These are phyloP conservation scores for Leiothrix lutea DNA, from an alignment of 2,113 vertebrate species.

Conservation along the genomic window DNA sequence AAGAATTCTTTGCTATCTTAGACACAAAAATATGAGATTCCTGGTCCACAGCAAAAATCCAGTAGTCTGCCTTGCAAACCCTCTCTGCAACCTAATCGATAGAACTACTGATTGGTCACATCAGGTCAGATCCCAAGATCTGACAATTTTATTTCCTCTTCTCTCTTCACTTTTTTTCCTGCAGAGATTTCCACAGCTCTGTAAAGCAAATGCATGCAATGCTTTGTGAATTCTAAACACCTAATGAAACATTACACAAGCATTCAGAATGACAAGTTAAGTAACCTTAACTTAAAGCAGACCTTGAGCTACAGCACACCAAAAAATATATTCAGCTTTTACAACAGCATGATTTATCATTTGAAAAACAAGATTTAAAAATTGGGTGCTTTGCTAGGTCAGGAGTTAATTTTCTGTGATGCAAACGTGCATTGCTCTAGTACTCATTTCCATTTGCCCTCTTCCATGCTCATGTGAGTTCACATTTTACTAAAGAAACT, in stretches of 20 bases:
- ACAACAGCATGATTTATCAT: background rate
- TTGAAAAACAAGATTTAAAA: slow-evolving; percentile 15
- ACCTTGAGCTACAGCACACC: background rate
- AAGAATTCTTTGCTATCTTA: background rate
- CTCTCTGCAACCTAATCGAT: rapidly evolving
- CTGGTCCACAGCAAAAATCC: background rate
- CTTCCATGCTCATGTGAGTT: background rate
- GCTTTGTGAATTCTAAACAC: background rate
- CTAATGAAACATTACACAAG: slow-evolving; percentile 26
- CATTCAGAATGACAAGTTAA: slow-evolving; percentile 43
- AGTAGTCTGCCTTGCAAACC: background rate
- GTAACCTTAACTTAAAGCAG: slow-evolving; percentile 51
- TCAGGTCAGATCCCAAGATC: background rate
- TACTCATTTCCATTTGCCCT: background rate
- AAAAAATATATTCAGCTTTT: background rate
- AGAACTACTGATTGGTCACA: background rate
- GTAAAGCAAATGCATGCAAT: background rate
- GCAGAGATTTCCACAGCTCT: background rate
- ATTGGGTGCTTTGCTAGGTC: background rate
- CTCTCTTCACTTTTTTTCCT: background rate
- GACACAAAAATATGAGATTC: background rate
- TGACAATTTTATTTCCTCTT: background rate
- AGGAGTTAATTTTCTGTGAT: background rate
- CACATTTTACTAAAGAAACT: background rate
- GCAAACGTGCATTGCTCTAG: background rate